These are phyloP conservation scores for Todiramphus saurophagus DNA, from an alignment of 2,113 vertebrate genomes.

Conservation along the genomic window DNA sequence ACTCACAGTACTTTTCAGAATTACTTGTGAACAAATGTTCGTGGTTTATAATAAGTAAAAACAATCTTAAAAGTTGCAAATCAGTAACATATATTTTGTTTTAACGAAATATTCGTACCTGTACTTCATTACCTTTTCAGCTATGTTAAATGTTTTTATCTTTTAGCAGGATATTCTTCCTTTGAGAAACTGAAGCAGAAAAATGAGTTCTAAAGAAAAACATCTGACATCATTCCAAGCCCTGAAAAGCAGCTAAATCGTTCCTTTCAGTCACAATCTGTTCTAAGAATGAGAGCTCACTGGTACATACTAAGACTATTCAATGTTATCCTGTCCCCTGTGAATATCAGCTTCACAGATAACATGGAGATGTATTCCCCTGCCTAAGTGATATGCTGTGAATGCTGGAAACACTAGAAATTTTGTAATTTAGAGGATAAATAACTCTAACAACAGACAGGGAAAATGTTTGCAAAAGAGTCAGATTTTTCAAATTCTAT, in stretches of 20 bases:
- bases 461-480: not conserved
- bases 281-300: conserved; percentile 19
- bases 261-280: conserved; percentile 53
- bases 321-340: conserved; percentile 5
- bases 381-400: not conserved
- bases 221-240: conserved; percentile 34
- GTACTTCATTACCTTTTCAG: not conserved
- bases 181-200: conserved; percentile 10
- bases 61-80: not conserved
- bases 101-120: not conserved
- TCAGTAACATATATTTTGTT: not conserved
- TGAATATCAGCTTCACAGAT: conserved; percentile 50
- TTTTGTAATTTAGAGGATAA: not conserved
- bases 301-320: conserved; percentile 10
- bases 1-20: not conserved
- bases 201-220: conserved; percentile 18
- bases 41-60: not conserved
- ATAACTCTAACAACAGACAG: not conserved
- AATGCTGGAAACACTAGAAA: not conserved
- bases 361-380: not conserved
- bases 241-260: conserved; percentile 33
- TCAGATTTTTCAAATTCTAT: not conserved
- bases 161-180: not conserved
- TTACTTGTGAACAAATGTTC: not conserved
- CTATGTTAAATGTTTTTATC: not conserved